Base-by-base conservation (phyloP, 2,797 vertebrate genomes). In the Hapalemur alaotrensis region DNA sequence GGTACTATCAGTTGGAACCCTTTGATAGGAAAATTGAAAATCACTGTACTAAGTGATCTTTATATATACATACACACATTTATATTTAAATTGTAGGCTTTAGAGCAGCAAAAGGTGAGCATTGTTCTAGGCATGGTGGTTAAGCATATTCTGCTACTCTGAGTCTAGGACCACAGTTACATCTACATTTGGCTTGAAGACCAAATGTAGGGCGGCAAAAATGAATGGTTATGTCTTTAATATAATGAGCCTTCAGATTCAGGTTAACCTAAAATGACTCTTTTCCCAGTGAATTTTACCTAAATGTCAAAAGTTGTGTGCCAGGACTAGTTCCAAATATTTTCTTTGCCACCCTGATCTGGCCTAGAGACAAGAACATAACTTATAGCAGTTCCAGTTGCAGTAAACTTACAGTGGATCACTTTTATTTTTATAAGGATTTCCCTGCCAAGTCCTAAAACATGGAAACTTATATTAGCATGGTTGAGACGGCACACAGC, bases 291-390 rank as follows among this genome's bases (percentile, higher is more conserved):
- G 85, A 83, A 82, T 97, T 96, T 95, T 96, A 98, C 97, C 96
- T 97, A 96, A 97, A 97, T 95, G 97, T 98, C 96, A 97, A 96
- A 97, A 81, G 73, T 75, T 93, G 82, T 59, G 11, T 80, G 92
- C 95, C 97, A 98, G 97, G 97, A 98, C 93, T 73, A 83, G 93
- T 79, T 98, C 91, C 97, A 97, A 92, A 97, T 98, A 86, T 90
- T 76, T 98, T 97, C 93, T 84, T 95, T 98, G 96, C 85, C 96
- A 98, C 97, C 96, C 97, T 95, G 80, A 97, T 96, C 96, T 98
- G 98, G 98, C 96, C 72, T 78, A 59, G 80, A 97, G 97, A 98
- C 96, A 98, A 97, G 98, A 97, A 97, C 96, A 98, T 97, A 97
- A 97, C 96, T 97, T 97, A 96, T 91, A 90, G 96, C 95, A 97